Percentiles rank a stretch among this genome's conserved stretches.
Evolutionary conservation across 1,140 invertebrate genomes (phyloP).

Genomic region (Cataglyphis hispanica): DNA sequence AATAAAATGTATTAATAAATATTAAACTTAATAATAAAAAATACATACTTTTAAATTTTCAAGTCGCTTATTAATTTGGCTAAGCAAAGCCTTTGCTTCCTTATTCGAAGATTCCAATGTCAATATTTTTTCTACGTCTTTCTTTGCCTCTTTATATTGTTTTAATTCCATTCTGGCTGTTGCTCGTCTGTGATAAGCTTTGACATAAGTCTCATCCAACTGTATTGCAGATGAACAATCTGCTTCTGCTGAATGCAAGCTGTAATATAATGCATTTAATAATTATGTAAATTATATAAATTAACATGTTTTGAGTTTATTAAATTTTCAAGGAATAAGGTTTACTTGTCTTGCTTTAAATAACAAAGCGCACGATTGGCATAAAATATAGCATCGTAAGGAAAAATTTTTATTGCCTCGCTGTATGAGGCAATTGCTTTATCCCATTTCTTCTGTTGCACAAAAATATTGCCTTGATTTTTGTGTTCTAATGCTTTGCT

Average conservation of each 20-base stretch:
- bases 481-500: constrained; percentile 84
- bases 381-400: constrained; percentile 93
- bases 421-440: constrained; percentile 94
- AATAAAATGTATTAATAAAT: constrained; percentile 39
- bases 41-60: constrained; percentile 80
- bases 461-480: constrained; percentile 93
- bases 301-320: neutral
- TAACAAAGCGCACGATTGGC: constrained; percentile 96
- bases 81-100: constrained; percentile 88
- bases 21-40: constrained; percentile 21
- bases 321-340: constrained; percentile 21
- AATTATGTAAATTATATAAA: constrained; percentile 7
- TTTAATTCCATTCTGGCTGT: constrained; percentile 89
- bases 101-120: constrained; percentile 91
- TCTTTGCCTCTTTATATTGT: constrained; percentile 89
- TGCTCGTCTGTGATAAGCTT: constrained; percentile 92
- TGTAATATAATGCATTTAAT: constrained; percentile 78
- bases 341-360: constrained; percentile 93
- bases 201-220: constrained; percentile 92
- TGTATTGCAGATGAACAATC: constrained; percentile 92
- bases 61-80: constrained; percentile 87
- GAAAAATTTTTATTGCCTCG: constrained; percentile 91
- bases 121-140: constrained; percentile 90
- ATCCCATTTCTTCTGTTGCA: constrained; percentile 92
- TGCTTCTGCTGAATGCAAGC: constrained; percentile 91